Evolutionary conservation across 2,888 invertebrate species (phyloP), one percentile per base, ranked within the genome.

Genomic region (Steinernema carpocapsae): DNA sequence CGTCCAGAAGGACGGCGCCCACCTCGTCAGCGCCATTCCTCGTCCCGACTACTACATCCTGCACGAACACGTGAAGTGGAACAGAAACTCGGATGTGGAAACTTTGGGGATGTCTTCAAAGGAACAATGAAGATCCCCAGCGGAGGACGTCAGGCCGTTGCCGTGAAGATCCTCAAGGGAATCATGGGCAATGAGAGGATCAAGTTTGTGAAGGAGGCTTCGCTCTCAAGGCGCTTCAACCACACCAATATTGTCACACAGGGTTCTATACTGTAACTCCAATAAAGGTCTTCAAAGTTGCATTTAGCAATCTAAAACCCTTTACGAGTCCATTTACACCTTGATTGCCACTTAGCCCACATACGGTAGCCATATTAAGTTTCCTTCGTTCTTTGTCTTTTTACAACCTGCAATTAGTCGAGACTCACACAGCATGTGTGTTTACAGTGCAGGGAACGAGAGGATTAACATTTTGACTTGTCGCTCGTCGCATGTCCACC

Each of bases 1-100:
- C 6, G 56, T 56, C n/a, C 56, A 56, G 56, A 56, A 56, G 56
- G 56, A 56, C 17, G 56, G 56, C 3, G 26, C 56, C 6, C 56
- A 56, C 22, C 26, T 56, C 24, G 26, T 56, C 56, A 56, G 26
- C 26, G 56, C 56, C 24, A 56, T 56, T 17, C 56, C 56, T 6
- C 56, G 56, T 26, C 56, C 56, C 26, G 56, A 56, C 26, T 56
- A 56, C 26, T 56, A 56, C 56, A 56, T 56, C 17, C 26, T 56
- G 6, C 56, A 56, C 26, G 56, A 56, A 24, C 56, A 56, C 56
- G 56, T 56, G 24, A 14, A 56, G 26, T 56, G 26, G 56, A 56
- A 17, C 56, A 56, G 56, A 56, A 56, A 17, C 56, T 56, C 6
- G 56, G 56, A 14, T 26, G 56, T 26, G 56, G 56, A 26, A 56